Percentiles rank a stretch among this genome's conserved stretches.
Conservation (phyloP, 2,888 invertebrate genomes). For the Sepiola atlantica region DNA sequence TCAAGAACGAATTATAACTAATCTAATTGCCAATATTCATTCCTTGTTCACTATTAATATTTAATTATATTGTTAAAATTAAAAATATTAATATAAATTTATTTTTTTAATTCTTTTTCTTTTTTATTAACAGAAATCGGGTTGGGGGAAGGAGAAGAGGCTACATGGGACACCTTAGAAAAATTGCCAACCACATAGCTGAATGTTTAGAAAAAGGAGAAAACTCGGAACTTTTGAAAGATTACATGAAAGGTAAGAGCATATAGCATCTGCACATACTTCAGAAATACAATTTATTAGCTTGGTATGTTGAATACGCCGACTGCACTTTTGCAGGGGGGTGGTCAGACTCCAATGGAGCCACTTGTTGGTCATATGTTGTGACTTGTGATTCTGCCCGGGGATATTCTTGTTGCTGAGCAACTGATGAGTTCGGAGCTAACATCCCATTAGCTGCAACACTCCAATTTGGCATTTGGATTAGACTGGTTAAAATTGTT, state of each 20-base stretch:
- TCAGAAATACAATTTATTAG: too few species aligned
- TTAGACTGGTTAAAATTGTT: too few species aligned
- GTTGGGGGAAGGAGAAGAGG: constrained; percentile 75
- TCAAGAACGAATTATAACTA: not conserved
- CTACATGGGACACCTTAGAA: constrained; percentile 81
- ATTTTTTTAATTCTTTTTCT: not conserved
- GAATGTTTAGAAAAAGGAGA: constrained; percentile 74
- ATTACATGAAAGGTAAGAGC: constrained; percentile 70
- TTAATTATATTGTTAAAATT: not conserved
- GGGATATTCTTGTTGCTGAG: too few species aligned
- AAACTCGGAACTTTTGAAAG: constrained; percentile 73
- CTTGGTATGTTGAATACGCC: too few species aligned
- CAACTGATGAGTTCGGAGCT: too few species aligned
- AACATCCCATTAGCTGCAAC: too few species aligned
- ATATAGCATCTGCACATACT: not conserved
- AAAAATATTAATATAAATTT: not conserved
- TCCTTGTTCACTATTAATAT: not conserved
- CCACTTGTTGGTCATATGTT: too few species aligned
- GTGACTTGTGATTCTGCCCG: too few species aligned
- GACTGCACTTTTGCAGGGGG: too few species aligned
- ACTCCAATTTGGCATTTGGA: too few species aligned
- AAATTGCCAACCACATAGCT: constrained; percentile 77
- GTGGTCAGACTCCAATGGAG: too few species aligned
- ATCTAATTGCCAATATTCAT: not conserved
- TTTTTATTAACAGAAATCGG: constrained; percentile 54